Evolutionary conservation across 2,888 invertebrate species (phyloP).

Genomic region (Branchipolynoe longqiensis): DNA sequence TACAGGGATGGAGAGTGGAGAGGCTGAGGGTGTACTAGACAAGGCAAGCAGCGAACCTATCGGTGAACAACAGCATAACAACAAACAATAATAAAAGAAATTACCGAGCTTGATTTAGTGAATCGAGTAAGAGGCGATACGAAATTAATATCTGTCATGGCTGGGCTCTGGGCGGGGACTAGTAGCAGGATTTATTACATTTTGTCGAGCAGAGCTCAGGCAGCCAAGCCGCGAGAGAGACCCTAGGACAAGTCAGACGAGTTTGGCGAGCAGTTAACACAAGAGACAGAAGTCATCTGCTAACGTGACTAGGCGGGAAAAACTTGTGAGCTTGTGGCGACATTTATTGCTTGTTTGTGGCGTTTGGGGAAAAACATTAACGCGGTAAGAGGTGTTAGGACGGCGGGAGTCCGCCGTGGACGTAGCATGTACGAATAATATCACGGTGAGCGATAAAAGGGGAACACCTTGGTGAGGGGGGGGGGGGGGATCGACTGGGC

Average conservation of each 20-base stretch:
- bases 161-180: conserved; percentile 31
- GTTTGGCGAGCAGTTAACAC: too few relatives aligned
- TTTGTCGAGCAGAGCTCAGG: conserved; percentile 9
- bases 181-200: conserved; percentile 48
- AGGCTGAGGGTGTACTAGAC: neutral
- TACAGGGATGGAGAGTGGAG: neutral
- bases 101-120: conserved; percentile 18
- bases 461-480: neutral
- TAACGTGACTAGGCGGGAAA: too few relatives aligned
- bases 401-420: neutral
- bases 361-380: neutral
- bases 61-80: conserved; percentile 7
- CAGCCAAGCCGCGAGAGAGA: too few relatives aligned
- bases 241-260: too few relatives aligned
- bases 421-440: neutral
- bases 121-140: conserved; percentile 37
- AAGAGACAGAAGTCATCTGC: too few relatives aligned
- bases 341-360: neutral
- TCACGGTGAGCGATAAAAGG: conserved; percentile 38
- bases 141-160: conserved; percentile 55
- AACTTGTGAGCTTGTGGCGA: too few relatives aligned
- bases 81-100: conserved; percentile 39
- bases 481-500: neutral
- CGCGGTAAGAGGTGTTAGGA: too few relatives aligned
- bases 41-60: conserved; percentile 11